phyloP scores from a whole-genome alignment of 2,888 invertebrate species.

The Drosophila austrosaltans region DNA sequence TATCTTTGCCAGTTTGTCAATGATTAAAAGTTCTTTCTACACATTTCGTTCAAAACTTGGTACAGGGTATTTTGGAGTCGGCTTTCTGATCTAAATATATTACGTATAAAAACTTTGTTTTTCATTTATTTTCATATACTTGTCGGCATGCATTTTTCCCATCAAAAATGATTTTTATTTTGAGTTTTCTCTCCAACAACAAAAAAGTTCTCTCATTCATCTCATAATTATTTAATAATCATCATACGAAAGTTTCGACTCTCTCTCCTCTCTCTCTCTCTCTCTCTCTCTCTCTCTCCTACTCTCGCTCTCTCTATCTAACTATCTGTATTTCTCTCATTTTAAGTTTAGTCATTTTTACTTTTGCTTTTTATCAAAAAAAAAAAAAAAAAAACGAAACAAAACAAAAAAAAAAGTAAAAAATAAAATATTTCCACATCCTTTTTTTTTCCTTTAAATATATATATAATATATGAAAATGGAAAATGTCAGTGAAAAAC shows the following conservation, averaged over 20 bases:
- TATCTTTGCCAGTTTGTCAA: no score
- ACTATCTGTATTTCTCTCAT: conserved; percentile 21
- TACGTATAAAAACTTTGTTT: background rate
- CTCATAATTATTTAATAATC: conserved; percentile 14
- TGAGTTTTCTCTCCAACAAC: conserved; percentile 19
- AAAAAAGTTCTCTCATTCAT: conserved; percentile 24
- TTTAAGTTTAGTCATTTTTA: conserved; percentile 30
- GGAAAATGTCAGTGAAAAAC: conserved; percentile 14
- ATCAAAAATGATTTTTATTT: conserved; percentile 21
- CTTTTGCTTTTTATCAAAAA: conserved; percentile 63
- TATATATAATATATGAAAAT: conserved; percentile 29
- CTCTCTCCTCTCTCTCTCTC: conserved; percentile 23
- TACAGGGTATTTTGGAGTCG: conserved; percentile 1
- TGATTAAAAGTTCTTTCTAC: no score
- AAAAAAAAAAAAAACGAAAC: conserved; percentile 14
- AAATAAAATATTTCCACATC: conserved; percentile 40
- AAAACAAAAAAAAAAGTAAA: conserved; percentile 33
- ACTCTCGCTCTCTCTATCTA: conserved; percentile 18
- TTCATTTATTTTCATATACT: background rate
- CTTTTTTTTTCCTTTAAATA: conserved; percentile 13
- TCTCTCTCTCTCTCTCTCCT: conserved; percentile 34
- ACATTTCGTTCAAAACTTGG: background rate
- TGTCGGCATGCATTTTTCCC: conserved; percentile 32
- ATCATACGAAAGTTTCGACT: conserved; percentile 31
- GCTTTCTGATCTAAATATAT: background rate